phyloP scores from a whole-genome alignment of 2,113 vertebrate genomes.

The Panurus biarmicus region DNA sequence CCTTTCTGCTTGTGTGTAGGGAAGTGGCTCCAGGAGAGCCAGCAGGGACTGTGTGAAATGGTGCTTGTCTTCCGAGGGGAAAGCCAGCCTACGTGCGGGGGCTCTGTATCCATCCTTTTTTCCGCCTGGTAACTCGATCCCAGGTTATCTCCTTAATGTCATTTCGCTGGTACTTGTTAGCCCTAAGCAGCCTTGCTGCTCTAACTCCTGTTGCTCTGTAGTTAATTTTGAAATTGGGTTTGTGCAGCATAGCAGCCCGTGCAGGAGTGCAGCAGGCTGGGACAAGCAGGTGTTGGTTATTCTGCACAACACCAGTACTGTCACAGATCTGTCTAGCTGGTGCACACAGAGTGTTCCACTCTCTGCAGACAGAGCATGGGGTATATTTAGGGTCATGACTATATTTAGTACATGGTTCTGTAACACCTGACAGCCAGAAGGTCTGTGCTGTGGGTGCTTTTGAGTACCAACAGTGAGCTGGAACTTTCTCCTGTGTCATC shows the following conservation, averaged over 20 bases:
- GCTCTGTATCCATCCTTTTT: background rate
- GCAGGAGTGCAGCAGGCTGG: background rate
- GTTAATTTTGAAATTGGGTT: background rate
- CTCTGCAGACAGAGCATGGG: background rate
- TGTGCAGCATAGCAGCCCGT: background rate
- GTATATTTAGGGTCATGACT: background rate
- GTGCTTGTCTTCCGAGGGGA: background rate
- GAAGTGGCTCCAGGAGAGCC: background rate
- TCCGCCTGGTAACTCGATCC: background rate
- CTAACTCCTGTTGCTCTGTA: background rate
- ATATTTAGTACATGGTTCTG: background rate
- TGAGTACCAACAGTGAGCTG: background rate
- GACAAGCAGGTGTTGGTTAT: background rate
- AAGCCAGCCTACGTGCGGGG: fast-evolving
- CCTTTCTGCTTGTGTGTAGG: fast-evolving
- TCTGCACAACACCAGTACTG: background rate
- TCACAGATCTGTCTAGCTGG: background rate
- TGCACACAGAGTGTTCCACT: background rate
- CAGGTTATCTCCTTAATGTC: background rate
- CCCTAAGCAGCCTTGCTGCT: background rate
- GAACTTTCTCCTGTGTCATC: background rate
- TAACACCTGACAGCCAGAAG: background rate
- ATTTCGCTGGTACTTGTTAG: background rate
- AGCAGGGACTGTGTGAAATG: background rate
- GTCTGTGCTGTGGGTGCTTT: background rate